These are phyloP conservation scores for Eublepharis macularius DNA, from an alignment of 2,113 vertebrate genomes.

Conservation along the genomic window DNA sequence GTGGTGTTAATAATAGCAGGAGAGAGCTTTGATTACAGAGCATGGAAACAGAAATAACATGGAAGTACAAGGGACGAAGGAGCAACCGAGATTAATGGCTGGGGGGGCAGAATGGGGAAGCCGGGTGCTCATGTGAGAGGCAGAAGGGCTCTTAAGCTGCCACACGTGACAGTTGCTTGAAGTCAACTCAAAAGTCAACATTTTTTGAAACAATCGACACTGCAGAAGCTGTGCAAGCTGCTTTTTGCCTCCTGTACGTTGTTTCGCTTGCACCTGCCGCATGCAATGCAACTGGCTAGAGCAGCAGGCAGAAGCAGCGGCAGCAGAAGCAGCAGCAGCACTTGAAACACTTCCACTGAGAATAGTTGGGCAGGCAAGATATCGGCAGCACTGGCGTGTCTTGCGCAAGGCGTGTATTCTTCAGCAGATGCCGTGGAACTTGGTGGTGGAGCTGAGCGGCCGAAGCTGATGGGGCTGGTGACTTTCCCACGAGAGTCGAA, in stretches of 20 bases:
- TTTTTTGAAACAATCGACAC: neutral
- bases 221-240: neutral
- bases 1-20: conserved; percentile 36
- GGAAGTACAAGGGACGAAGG: neutral
- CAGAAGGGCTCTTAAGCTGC: conserved; percentile 49
- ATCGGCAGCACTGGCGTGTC: conserved; percentile 1
- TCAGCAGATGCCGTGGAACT: conserved; percentile 35
- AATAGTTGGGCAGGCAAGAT: conserved; percentile 8
- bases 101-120: conserved; percentile 31
- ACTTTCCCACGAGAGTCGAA: conserved; percentile 34
- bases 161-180: conserved; percentile 45
- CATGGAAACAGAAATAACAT: conserved; percentile 10
- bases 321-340: conserved; percentile 4
- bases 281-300: conserved; percentile 30
- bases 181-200: conserved; percentile 69
- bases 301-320: conserved; percentile 31
- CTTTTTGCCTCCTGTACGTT: neutral
- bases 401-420: neutral
- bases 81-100: conserved; percentile 8
- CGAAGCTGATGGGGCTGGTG: conserved; percentile 28
- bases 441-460: conserved; percentile 15
- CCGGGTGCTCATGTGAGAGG: conserved; percentile 57
- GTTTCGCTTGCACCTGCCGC: conserved; percentile 68
- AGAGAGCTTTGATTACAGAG: conserved; percentile 51
- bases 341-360: conserved; percentile 49